phyloP scores from a whole-genome alignment of 2,113 vertebrate species.

The Vombatus ursinus region DNA sequence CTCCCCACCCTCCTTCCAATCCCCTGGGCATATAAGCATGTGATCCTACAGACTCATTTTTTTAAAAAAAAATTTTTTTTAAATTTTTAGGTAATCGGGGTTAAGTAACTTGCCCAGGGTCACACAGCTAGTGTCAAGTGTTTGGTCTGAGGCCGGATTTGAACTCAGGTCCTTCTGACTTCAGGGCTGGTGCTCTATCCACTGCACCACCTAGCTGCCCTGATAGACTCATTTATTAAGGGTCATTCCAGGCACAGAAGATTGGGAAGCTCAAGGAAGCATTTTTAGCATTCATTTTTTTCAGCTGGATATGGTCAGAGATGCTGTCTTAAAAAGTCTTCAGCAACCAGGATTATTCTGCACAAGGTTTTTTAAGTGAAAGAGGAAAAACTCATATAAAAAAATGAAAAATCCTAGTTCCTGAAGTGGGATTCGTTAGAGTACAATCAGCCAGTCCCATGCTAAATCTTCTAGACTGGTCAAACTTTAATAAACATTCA shows the following conservation, averaged over 20 bases:
- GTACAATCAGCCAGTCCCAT: too few species aligned
- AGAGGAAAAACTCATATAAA: background rate
- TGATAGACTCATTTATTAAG: too few species aligned
- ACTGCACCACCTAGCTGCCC: too few species aligned
- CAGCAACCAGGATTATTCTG: background rate
- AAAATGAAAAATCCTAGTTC: background rate
- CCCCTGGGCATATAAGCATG: background rate
- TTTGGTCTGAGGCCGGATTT: too few species aligned
- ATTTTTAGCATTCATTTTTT: conserved; percentile 18
- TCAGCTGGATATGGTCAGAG: background rate
- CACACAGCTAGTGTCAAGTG: too few species aligned
- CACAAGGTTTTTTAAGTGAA: conserved; percentile 23
- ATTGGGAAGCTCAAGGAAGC: background rate
- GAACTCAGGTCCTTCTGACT: too few species aligned
- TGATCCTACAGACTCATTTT: background rate
- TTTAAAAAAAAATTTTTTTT: too few species aligned
- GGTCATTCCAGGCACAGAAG: background rate
- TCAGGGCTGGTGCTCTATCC: too few species aligned
- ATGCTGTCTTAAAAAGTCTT: background rate
- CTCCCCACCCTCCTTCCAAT: background rate
- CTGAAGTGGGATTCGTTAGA: background rate
- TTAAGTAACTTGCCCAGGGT: too few species aligned
- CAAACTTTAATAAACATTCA: rapidly evolving
- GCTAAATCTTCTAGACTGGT: background rate
- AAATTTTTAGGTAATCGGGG: too few species aligned